Conservation (phyloP, 92 coral and sea anemone species). For the Phenganax marumi region DNA sequence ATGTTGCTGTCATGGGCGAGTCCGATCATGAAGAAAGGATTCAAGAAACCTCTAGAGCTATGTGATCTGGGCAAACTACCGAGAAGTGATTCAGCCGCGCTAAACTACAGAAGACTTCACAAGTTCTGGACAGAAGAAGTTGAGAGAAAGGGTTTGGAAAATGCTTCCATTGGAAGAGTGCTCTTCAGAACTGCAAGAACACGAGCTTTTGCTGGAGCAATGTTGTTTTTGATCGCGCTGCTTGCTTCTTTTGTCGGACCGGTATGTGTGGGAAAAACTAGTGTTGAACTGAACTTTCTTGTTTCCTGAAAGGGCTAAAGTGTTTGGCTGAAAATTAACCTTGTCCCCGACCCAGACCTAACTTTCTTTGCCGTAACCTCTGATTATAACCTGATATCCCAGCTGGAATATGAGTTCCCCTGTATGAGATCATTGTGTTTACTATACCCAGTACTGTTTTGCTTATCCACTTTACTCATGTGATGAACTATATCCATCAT, state of each 20-base stretch:
- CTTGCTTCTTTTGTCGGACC: constrained; percentile 79
- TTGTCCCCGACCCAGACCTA: no score
- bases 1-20: constrained; percentile 85
- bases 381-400: no score
- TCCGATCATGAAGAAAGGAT: constrained; percentile 71
- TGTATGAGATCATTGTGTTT: no score
- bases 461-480: no score
- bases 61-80: constrained; percentile 80
- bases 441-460: no score
- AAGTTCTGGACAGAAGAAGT: constrained; percentile 83
- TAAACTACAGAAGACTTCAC: constrained; percentile 62
- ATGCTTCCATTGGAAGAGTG: constrained; percentile 68
- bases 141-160: constrained; percentile 58
- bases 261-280: constrained; percentile 51
- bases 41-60: constrained; percentile 71
- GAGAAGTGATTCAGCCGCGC: constrained; percentile 64
- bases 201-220: constrained; percentile 59
- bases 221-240: constrained; percentile 64
- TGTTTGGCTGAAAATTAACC: not conserved
- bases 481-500: no score
- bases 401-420: no score
- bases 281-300: not conserved
- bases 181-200: constrained; percentile 64
- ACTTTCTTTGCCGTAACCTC: no score
- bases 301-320: not conserved